Percentiles rank a stretch among this genome's conserved stretches.
These are phyloP conservation scores for Drosophila subquinaria DNA, from an alignment of 2,888 invertebrate species.

Conservation along the genomic window DNA sequence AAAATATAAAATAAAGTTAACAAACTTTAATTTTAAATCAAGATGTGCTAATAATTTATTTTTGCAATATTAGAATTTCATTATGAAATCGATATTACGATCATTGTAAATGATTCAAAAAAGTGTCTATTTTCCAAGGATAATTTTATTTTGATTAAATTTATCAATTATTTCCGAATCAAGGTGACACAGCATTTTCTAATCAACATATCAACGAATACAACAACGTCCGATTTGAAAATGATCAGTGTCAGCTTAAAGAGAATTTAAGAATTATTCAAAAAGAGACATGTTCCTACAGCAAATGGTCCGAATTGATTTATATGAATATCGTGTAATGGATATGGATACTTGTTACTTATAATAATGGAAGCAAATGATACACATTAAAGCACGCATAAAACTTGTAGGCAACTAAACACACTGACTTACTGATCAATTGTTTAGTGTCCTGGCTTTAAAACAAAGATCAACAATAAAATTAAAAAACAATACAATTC, in stretches of 20 bases:
- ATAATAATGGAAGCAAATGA: slow-evolving; percentile 14
- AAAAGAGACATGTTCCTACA: slow-evolving; percentile 29
- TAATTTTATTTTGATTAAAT: not conserved
- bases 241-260: slow-evolving; percentile 20
- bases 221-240: slow-evolving; percentile 45
- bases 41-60: too few species aligned
- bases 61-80: too few species aligned
- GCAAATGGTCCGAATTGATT: slow-evolving; percentile 27
- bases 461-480: slow-evolving; percentile 10
- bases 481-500: slow-evolving; percentile 3
- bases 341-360: slow-evolving; percentile 3
- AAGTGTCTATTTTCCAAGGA: not conserved
- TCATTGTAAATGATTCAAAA: not conserved
- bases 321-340: slow-evolving; percentile 11
- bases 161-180: not conserved
- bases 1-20: too few species aligned
- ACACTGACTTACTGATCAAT: not conserved
- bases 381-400: slow-evolving; percentile 1
- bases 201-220: slow-evolving; percentile 47
- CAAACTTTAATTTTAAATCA: too few species aligned
- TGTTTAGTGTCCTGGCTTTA: not conserved
- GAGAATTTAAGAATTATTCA: slow-evolving; percentile 21
- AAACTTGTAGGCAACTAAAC: slow-evolving; percentile 5
- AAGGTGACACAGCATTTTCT: not conserved
- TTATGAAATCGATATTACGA: not conserved